Conservation (phyloP, 2,888 invertebrate genomes). For the Aproaerema taeniolella region DNA sequence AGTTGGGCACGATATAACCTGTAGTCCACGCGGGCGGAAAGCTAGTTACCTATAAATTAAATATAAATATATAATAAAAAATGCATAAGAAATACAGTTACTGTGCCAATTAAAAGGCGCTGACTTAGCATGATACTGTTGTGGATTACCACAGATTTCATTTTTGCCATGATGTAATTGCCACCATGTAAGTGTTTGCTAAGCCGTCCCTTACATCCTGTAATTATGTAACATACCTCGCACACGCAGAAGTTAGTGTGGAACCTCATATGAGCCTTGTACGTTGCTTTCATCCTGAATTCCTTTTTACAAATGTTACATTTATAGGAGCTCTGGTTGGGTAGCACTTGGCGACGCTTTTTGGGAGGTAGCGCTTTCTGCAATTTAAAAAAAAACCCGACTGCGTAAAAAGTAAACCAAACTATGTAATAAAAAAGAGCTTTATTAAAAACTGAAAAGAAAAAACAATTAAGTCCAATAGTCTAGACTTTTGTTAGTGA, state of each 20-base stretch:
- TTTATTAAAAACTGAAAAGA: not conserved
- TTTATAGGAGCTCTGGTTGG: slow-evolving; percentile 38
- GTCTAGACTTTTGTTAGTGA: no score
- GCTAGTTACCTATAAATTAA: not conserved
- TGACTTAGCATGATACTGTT: not conserved
- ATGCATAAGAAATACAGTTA: not conserved
- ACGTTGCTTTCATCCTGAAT: slow-evolving; percentile 60
- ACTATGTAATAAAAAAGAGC: not conserved
- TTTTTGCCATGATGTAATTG: no score
- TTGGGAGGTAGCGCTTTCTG: slow-evolving; percentile 23
- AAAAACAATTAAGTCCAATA: not conserved
- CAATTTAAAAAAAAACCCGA: no score
- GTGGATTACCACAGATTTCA: not conserved
- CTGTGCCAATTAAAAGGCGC: not conserved
- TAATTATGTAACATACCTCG: slow-evolving; percentile 38
- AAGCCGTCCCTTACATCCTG: not conserved
- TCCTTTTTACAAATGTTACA: slow-evolving; percentile 52
- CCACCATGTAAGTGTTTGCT: no score
- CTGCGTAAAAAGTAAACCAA: no score
- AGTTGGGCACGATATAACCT: not conserved
- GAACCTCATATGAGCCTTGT: slow-evolving; percentile 56
- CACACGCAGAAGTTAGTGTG: slow-evolving; percentile 65
- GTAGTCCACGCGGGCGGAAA: not conserved
- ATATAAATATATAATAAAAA: not conserved
- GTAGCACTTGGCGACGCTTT: slow-evolving; percentile 25